Conservation (phyloP, 2,113 vertebrate genomes). For the Sylvilagus bachmani region DNA sequence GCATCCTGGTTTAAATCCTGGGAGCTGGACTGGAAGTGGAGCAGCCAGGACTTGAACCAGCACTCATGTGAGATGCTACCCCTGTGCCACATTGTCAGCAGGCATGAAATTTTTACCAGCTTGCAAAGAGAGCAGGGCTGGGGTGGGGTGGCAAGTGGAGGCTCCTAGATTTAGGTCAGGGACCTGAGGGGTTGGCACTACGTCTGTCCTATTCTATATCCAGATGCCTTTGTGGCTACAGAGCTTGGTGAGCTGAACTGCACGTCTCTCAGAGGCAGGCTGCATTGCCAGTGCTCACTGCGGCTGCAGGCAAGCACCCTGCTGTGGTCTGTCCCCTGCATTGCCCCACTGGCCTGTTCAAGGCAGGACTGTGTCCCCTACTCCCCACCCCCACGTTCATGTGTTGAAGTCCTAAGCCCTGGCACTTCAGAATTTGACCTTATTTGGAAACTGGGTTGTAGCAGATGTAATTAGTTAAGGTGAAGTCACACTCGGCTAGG, state of each 20-base stretch:
- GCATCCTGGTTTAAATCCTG: too few species aligned
- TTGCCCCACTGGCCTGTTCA: background rate
- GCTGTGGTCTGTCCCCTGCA: background rate
- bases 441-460: slow-evolving; percentile 38
- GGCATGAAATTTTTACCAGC: background rate
- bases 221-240: background rate
- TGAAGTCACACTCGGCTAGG: background rate
- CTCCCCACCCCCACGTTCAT: background rate
- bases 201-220: background rate
- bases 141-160: background rate
- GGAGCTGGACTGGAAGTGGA: too few species aligned
- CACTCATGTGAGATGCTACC: too few species aligned
- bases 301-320: background rate
- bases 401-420: background rate
- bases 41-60: too few species aligned
- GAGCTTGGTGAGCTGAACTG: background rate
- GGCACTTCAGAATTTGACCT: background rate
- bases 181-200: background rate
- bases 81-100: too few species aligned
- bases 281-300: background rate
- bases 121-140: background rate
- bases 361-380: background rate
- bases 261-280: background rate
- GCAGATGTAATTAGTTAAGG: slow-evolving; percentile 15
- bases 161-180: background rate